These are phyloP conservation scores for Drosophila ficusphila DNA, from an alignment of 1,140 invertebrate genomes.

Conservation along the genomic window DNA sequence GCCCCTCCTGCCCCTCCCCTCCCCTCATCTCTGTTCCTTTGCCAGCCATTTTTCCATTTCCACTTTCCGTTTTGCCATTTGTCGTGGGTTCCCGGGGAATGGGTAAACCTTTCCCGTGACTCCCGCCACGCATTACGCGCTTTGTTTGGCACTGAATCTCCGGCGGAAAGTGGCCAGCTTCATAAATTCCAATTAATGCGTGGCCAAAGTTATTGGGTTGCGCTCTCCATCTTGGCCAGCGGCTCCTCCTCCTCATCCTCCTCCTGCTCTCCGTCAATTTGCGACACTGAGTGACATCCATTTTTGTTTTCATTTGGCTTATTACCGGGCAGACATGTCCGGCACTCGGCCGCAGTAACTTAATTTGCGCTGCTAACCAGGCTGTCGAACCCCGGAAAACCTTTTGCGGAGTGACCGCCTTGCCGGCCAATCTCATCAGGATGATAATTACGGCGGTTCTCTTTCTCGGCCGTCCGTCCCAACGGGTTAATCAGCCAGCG, in stretches of 20 bases:
- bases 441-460: constrained; percentile 62
- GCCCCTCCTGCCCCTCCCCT: not conserved
- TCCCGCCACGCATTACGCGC: constrained; percentile 54
- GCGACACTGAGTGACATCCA: constrained; percentile 53
- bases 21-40: no score
- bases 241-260: not conserved
- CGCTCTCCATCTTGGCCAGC: constrained; percentile 19
- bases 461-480: constrained; percentile 31
- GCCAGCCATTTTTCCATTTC: constrained; percentile 10
- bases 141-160: constrained; percentile 55
- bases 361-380: constrained; percentile 50
- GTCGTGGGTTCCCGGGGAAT: not conserved
- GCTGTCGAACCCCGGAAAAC: constrained; percentile 51
- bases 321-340: constrained; percentile 64
- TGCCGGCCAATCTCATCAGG: constrained; percentile 65
- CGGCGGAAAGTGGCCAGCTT: constrained; percentile 24
- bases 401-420: constrained; percentile 13
- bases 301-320: constrained; percentile 80
- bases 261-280: constrained; percentile 61
- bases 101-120: constrained; percentile 55
- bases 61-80: constrained; percentile 19
- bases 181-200: constrained; percentile 80
- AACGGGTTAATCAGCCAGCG: constrained; percentile 66
- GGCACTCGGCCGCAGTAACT: constrained; percentile 49
- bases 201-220: constrained; percentile 76